These are phyloP conservation scores for Aphrophora alni DNA, from an alignment of 2,888 invertebrate species.

Conservation along the genomic window DNA sequence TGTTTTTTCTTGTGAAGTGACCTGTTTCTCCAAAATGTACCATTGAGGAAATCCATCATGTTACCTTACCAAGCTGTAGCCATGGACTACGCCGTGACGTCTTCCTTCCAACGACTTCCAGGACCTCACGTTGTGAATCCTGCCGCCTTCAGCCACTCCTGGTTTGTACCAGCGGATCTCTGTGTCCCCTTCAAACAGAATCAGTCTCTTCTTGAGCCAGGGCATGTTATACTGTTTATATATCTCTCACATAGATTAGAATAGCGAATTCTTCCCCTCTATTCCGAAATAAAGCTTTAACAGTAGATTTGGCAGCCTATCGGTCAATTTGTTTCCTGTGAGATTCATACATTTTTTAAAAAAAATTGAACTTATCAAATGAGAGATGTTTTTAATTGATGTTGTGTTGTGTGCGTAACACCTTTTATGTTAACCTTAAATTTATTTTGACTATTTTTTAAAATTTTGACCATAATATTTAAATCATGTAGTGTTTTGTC, in stretches of 20 bases:
- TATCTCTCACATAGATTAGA: slow-evolving; percentile 36
- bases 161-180: slow-evolving; percentile 93
- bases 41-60: slow-evolving; percentile 48
- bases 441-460: no score
- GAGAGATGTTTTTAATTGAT: slow-evolving; percentile 1
- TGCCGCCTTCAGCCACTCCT: slow-evolving; percentile 91
- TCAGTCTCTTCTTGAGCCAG: slow-evolving; percentile 88
- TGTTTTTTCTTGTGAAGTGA: slow-evolving; percentile 29
- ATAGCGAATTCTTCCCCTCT: background rate
- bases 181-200: slow-evolving; percentile 86
- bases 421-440: no score
- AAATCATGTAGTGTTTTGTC: no score
- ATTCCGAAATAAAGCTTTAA: background rate
- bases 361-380: background rate
- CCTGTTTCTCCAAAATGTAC: slow-evolving; percentile 32
- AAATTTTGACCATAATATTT: no score
- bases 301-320: background rate
- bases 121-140: slow-evolving; percentile 59
- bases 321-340: no score
- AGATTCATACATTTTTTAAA: no score
- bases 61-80: slow-evolving; percentile 65
- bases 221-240: slow-evolving; percentile 68
- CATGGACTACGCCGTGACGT: slow-evolving; percentile 67
- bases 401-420: background rate
- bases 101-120: slow-evolving; percentile 60